Evolutionary conservation across 2,113 vertebrate genomes (phyloP).

Genomic region (Ammodytes marinus): DNA sequence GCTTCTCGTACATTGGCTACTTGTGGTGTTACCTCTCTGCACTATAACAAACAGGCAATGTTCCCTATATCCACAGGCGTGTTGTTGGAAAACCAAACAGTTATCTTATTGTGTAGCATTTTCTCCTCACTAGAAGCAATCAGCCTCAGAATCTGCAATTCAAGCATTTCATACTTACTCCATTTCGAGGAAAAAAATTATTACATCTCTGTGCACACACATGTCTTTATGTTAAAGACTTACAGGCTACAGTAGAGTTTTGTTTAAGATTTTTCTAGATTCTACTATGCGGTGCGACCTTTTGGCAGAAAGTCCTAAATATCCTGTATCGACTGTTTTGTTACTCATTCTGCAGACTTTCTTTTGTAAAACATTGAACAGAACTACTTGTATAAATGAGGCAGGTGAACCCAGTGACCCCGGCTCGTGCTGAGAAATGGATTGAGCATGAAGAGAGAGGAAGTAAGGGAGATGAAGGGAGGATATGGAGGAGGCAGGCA

Average conservation of each 20-base stretch:
- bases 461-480: constrained; percentile 47
- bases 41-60: constrained; percentile 38
- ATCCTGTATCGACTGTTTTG: not conserved
- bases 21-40: constrained; percentile 55
- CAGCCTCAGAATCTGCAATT: constrained; percentile 32
- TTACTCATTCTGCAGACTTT: not conserved
- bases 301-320: not conserved
- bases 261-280: not conserved
- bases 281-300: not conserved
- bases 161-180: constrained; percentile 28
- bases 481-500: constrained; percentile 45
- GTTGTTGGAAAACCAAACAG: constrained; percentile 27
- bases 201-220: constrained; percentile 15
- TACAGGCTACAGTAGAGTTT: not conserved
- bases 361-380: constrained; percentile 6
- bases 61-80: not conserved
- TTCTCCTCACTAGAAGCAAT: constrained; percentile 23
- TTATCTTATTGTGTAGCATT: constrained; percentile 48
- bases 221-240: not conserved
- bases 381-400: not conserved
- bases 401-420: constrained; percentile 37
- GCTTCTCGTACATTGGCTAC: constrained; percentile 51
- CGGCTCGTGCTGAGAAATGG: constrained; percentile 25
- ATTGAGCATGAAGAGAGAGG: constrained; percentile 48
- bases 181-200: constrained; percentile 4